Conservation (phyloP, 1,140 invertebrate species). For the Scaptomyza graminum region DNA sequence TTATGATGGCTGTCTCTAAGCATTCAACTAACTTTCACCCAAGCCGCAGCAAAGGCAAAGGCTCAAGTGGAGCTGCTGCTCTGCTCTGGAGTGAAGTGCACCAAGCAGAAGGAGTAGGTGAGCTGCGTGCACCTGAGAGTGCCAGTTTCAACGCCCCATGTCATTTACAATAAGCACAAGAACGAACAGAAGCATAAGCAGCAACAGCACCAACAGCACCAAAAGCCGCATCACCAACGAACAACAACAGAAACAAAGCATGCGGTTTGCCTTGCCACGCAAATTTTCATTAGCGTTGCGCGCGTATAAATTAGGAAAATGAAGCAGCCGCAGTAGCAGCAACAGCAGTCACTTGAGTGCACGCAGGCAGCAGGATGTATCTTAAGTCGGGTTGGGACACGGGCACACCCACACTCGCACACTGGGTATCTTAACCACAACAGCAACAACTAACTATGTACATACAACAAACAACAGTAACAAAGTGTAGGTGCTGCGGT, state of each 20-base stretch:
- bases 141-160: slow-evolving; percentile 33
- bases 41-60: slow-evolving; percentile 24
- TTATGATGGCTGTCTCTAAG: slow-evolving; percentile 42
- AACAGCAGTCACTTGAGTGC: slow-evolving; percentile 61
- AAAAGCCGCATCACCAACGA: slow-evolving; percentile 5
- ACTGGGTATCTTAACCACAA: slow-evolving; percentile 52
- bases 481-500: slow-evolving; percentile 60
- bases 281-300: slow-evolving; percentile 78
- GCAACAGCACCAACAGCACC: not conserved
- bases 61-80: slow-evolving; percentile 10
- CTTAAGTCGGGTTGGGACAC: slow-evolving; percentile 5
- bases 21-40: slow-evolving; percentile 31
- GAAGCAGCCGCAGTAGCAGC: slow-evolving; percentile 62
- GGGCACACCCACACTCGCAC: not conserved
- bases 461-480: slow-evolving; percentile 23
- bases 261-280: slow-evolving; percentile 69
- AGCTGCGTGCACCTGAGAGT: slow-evolving; percentile 38
- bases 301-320: slow-evolving; percentile 81
- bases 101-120: slow-evolving; percentile 1
- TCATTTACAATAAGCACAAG: slow-evolving; percentile 51
- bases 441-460: slow-evolving; percentile 44
- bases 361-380: slow-evolving; percentile 6
- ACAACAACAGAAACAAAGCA: slow-evolving; percentile 50
- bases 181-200: slow-evolving; percentile 8
- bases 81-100: slow-evolving; percentile 25